Conservation (phyloP, 2,888 invertebrate genomes). For the Caenorhabditis sp. region DNA sequence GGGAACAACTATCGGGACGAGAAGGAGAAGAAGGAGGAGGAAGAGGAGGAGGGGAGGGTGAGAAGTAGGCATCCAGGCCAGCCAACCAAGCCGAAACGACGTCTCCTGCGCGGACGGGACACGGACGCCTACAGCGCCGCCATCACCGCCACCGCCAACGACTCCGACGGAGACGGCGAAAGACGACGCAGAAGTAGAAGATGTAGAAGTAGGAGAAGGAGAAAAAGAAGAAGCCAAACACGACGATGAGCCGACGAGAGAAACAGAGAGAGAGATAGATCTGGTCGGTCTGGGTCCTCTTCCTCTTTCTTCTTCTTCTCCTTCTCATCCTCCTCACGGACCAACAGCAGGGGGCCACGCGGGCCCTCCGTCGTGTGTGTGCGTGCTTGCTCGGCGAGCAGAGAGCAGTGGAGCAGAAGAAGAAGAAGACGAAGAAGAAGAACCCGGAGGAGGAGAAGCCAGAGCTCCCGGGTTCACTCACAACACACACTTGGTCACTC, state of each 20-base stretch:
- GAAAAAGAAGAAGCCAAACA: too few relatives aligned
- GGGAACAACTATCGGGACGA: background rate
- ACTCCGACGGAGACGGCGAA: too few relatives aligned
- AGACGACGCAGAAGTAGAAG: too few relatives aligned
- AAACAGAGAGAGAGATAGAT: conserved; percentile 27
- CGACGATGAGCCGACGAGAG: conserved; percentile 23
- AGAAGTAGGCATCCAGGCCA: too few relatives aligned
- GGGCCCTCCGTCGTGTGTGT: conserved; percentile 15
- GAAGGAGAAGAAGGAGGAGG: background rate
- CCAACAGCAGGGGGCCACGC: conserved; percentile 53
- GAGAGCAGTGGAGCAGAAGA: conserved; percentile 28
- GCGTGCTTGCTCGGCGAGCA: conserved; percentile 24
- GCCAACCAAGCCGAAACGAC: too few relatives aligned
- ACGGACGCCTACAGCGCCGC: too few relatives aligned
- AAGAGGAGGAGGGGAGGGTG: too few relatives aligned
- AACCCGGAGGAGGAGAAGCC: conserved; percentile 10
- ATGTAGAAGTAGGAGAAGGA: too few relatives aligned
- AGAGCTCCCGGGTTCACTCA: conserved; percentile 4
- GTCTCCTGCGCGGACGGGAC: conserved; percentile 42
- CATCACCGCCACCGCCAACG: too few relatives aligned
- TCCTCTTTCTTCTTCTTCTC: conserved; percentile 3
- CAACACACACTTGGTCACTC: too few relatives aligned
- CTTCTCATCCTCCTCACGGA: background rate
- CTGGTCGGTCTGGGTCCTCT: conserved; percentile 15
- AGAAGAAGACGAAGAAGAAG: conserved; percentile 32